A percentile compares a stretch with the other conserved stretches of the same genome.
Conservation (phyloP, 2,797 vertebrate species). For the Pseudochirops corinnae region DNA sequence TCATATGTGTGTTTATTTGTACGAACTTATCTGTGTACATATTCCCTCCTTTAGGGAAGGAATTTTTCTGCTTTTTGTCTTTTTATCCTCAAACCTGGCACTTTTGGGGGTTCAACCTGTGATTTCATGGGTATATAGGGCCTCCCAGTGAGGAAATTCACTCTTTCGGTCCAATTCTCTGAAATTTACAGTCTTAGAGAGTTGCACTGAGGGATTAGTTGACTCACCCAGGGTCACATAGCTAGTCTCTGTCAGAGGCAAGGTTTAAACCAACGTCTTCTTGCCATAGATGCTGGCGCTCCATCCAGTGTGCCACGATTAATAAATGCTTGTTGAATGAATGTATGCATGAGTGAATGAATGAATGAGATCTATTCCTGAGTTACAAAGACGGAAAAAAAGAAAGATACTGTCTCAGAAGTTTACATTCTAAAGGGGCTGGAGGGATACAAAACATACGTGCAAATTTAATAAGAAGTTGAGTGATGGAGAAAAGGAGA, state of each 20-base stretch:
- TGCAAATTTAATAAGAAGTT: not conserved
- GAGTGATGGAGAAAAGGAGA: not conserved
- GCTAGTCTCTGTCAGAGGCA: not conserved
- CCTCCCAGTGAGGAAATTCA: not conserved
- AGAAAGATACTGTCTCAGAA: not conserved
- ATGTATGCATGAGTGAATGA: not conserved
- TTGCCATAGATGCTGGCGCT: not conserved
- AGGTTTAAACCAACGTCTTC: not conserved
- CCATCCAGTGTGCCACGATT: not conserved
- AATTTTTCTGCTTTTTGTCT: not conserved
- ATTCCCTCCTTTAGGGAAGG: not conserved
- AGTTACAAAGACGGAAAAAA: not conserved
- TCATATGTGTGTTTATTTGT: not conserved
- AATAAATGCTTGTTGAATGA: not conserved
- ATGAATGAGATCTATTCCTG: not conserved
- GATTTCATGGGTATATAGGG: not conserved
- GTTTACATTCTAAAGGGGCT: not conserved
- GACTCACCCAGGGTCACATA: not conserved
- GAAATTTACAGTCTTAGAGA: not conserved
- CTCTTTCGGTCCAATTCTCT: not conserved
- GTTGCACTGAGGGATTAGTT: not conserved
- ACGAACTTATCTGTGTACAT: not conserved
- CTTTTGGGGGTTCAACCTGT: not conserved
- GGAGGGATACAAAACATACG: not conserved
- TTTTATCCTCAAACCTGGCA: not conserved